These are phyloP conservation scores for Porites australiensis DNA, from an alignment of 64 coral and sea anemone genomes.

Conservation along the genomic window DNA sequence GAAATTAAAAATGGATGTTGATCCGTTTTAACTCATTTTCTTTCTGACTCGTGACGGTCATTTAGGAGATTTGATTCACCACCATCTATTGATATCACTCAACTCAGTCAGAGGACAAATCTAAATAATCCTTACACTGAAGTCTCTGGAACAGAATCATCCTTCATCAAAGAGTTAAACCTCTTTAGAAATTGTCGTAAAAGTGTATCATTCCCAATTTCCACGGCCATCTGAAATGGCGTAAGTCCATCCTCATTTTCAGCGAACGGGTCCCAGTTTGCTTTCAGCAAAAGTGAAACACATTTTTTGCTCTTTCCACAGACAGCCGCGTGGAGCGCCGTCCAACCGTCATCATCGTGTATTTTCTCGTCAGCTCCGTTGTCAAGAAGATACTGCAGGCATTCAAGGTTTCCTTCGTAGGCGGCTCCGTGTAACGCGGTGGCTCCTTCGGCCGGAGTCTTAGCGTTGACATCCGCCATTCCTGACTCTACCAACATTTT, in stretches of 20 bases:
- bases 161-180: conserved; percentile 33
- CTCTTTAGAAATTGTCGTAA: conserved; percentile 46
- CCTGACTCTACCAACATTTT: conserved; percentile 79
- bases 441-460: conserved; percentile 84
- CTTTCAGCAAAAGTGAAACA: conserved; percentile 55
- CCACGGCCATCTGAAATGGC: conserved; percentile 93
- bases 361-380: conserved; percentile 71
- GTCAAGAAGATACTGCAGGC: conserved; percentile 70
- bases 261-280: conserved; percentile 55
- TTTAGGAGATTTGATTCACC: no score
- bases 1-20: no score
- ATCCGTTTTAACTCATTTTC: no score
- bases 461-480: conserved; percentile 86
- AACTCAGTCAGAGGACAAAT: no score
- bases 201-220: conserved; percentile 81
- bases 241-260: conserved; percentile 77
- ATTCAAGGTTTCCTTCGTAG: conserved; percentile 83
- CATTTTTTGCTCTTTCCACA: conserved; percentile 74
- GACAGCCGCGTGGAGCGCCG: conserved; percentile 77
- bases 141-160: conserved; percentile 36
- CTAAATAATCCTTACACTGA: not conserved
- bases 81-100: no score
- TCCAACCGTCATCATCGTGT: conserved; percentile 88
- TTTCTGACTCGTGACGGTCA: no score
- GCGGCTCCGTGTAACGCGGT: conserved; percentile 80